Conservation (phyloP, 35 echinoderm and acorn worm genomes). For the Anneissia japonica region DNA sequence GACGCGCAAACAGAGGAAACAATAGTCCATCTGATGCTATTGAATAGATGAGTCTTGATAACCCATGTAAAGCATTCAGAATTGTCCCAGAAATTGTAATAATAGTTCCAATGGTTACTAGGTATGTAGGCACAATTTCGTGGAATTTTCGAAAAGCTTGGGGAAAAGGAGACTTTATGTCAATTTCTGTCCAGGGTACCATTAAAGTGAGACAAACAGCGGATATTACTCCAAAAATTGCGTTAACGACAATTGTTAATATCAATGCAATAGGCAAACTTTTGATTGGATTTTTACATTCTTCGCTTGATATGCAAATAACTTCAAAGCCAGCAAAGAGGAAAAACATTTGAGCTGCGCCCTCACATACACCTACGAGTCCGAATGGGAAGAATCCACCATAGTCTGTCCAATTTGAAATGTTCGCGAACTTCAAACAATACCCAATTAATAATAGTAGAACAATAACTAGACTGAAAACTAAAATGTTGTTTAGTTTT, state of each 20-base stretch:
- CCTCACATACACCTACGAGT: conserved; percentile 62
- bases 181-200: conserved; percentile 42
- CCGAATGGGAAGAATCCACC: conserved; percentile 89
- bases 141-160: conserved; percentile 38
- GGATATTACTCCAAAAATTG: conserved; percentile 42
- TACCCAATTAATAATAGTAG: conserved; percentile 6
- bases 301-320: conserved; percentile 85
- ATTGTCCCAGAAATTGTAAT: conserved; percentile 65
- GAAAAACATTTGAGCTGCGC: conserved; percentile 87
- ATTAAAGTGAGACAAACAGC: conserved; percentile 78
- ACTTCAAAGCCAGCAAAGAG: conserved; percentile 90
- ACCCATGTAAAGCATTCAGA: conserved; percentile 61
- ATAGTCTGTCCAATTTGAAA: conserved; percentile 46
- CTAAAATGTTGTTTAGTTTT: background rate
- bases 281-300: conserved; percentile 67
- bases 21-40: conserved; percentile 83
- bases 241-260: conserved; percentile 52
- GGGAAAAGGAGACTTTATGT: conserved; percentile 50
- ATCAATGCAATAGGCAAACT: conserved; percentile 71
- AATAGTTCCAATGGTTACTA: conserved; percentile 46
- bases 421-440: background rate
- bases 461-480: conserved; percentile 10
- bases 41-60: conserved; percentile 76
- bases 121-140: conserved; percentile 19
- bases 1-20: conserved; percentile 46